Evolutionary conservation across 2,797 vertebrate genomes (phyloP), one percentile per base, ranked within the genome.

Genomic region (Poliocrania exsul): DNA sequence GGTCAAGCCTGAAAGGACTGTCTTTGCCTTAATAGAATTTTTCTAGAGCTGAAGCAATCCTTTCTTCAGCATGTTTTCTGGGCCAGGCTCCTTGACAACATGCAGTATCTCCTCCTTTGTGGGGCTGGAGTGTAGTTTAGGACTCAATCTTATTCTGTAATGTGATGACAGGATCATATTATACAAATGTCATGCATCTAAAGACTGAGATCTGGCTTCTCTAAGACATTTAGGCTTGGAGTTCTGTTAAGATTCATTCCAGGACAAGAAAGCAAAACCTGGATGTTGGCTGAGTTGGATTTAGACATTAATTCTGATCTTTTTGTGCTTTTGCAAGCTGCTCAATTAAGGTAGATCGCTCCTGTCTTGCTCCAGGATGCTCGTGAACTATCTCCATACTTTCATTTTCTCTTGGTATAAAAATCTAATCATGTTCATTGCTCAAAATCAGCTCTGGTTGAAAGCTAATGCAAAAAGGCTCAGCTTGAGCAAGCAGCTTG

Each of bases 381-480:
- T 70, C 33, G 19, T 81, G 60, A 92, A 69, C 57, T 47, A 57
- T 50, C 75, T 93, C 81, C 61, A 60, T 54, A 40, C 17, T 91
- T 96, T 86, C 75, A 44, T 37, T 81, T 69, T 84, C 81, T 89
- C 91, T 81, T 72, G 57, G 83, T 81, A 81, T 75, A 82, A 93
- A 94, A 93, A 95, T 78, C 77, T 81, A 88, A 94, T 93, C 80
- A 64, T 83, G 47, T 90, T 92, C 88, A 51, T 92, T 96, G 81
- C 86, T 90, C 74, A 92, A 46, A 90, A 95, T 91, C 88, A 92
- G 35, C 78, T 85, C 90, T 83, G 47, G 75, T 74, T 88, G 89
- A 91, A 90, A 82, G 84, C 84, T 96, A 88, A 92, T 88, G 77
- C 66, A 86, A 88, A 93, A 95, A 93, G 49, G 80, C 73, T 95